phyloP scores from a whole-genome alignment of 2,888 invertebrate species.

The Malthinus seriepunctatus region DNA sequence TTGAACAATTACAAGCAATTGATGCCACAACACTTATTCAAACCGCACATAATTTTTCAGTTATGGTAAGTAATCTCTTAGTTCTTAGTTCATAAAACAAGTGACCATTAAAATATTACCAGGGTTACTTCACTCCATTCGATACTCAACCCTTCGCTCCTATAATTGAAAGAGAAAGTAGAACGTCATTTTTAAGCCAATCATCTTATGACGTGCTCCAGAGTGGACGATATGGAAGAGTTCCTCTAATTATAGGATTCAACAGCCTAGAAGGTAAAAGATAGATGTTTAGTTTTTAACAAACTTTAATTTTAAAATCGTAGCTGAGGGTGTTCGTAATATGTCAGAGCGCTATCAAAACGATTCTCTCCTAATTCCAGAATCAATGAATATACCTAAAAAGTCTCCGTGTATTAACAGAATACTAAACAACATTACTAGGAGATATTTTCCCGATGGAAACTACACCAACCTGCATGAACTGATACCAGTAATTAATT shows the following conservation, averaged over 20 bases:
- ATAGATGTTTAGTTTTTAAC: no score
- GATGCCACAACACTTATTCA: conserved; percentile 1
- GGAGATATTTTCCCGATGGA: neutral
- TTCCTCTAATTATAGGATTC: conserved; percentile 16
- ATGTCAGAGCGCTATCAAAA: no score
- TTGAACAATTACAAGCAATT: conserved; percentile 9
- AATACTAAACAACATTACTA: neutral
- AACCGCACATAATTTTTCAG: conserved; percentile 10
- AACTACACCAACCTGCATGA: neutral
- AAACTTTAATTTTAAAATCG: no score
- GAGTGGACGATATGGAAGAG: conserved; percentile 1
- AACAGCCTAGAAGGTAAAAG: conserved; percentile 19
- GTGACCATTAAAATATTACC: no score
- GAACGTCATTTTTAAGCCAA: conserved; percentile 5
- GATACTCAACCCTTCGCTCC: conserved; percentile 15
- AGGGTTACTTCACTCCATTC: conserved; percentile 11
- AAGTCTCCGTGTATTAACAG: no score
- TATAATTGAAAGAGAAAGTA: conserved; percentile 9
- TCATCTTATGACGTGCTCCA: neutral
- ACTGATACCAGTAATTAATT: neutral
- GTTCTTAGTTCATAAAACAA: neutral
- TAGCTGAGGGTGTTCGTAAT: no score
- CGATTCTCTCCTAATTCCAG: no score
- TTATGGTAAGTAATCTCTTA: conserved; percentile 2
- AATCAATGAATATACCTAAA: no score